Evolutionary conservation across 1,140 invertebrate genomes (phyloP).

Genomic region (Spodoptera frugiperda): DNA sequence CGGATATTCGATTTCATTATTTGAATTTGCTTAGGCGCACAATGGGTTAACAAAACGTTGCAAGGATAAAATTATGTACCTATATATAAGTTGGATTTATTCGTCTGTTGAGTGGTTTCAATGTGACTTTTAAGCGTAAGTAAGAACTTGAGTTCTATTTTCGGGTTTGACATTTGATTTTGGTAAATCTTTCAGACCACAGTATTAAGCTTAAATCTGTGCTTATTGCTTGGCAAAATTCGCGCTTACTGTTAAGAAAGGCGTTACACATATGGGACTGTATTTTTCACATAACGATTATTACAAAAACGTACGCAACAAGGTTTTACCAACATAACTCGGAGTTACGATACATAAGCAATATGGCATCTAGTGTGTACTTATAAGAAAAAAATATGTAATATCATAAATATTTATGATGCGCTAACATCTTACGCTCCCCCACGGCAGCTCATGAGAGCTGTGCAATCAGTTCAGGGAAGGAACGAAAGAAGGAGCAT

Average conservation of each 20-base stretch:
- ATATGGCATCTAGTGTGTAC: slow-evolving; percentile 29
- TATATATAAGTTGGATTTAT: too few species aligned
- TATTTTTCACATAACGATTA: background rate
- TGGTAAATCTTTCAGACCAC: too few species aligned
- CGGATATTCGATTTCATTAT: slow-evolving; percentile 6
- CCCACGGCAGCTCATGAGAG: slow-evolving; percentile 27
- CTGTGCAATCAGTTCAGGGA: slow-evolving; percentile 58
- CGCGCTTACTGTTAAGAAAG: too few species aligned
- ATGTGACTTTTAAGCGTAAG: too few species aligned
- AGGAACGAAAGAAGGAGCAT: slow-evolving; percentile 72
- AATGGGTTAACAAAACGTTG: too few species aligned
- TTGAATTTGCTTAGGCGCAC: background rate
- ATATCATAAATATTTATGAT: slow-evolving; percentile 48
- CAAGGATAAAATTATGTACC: too few species aligned
- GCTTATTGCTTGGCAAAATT: too few species aligned
- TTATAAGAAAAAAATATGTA: slow-evolving; percentile 32
- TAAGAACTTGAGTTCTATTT: too few species aligned
- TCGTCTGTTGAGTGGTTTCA: too few species aligned
- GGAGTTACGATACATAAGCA: slow-evolving; percentile 26
- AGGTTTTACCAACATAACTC: slow-evolving; percentile 16
- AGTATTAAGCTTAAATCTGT: too few species aligned
- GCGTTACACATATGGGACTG: background rate
- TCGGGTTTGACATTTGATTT: too few species aligned
- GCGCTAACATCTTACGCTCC: slow-evolving; percentile 38
- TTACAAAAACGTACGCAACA: background rate